Evolutionary conservation across 1,140 invertebrate genomes (phyloP), one percentile per base, ranked within the genome.

Genomic region (Frieseomelitta varia): DNA sequence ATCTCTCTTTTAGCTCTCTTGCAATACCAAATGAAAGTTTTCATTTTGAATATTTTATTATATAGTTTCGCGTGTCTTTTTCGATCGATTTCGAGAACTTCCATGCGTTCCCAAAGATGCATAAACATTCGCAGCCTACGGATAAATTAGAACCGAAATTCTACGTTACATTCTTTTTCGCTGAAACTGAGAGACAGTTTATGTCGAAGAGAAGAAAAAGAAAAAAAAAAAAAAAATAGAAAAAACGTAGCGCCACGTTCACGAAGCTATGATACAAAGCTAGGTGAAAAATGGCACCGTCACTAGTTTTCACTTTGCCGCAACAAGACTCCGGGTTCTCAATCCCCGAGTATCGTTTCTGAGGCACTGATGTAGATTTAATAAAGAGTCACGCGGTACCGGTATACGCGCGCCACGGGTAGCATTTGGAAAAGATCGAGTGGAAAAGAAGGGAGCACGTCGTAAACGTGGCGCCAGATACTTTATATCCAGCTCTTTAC

Each of bases 401-500:
- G 14, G 34, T 21, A 27, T 30, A 30, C 67, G 68, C 79, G 78
- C 69, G 27, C 30, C 34, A 75, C 2, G 69, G 69, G 34, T 19
- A 53, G 63, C 86, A 85, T 85, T 84, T 68, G 86, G 84, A 72
- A 87, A 88, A 87, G 87, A 88, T 88, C 85, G 81, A 87, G 81
- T 77, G 86, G 86, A 87, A 88, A 81, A 77, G 73, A 77, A 85
- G 86, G 86, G 87, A 88, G 81, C 87, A 87, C 81, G 87, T 87
- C 85, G 86, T 88, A 88, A 88, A 87, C 61, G 77, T 76, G 86
- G 81, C 87, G 72, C 81, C 73, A 55, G 87, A 87, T 87, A 88
- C 86, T 88, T 87, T 88, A 88, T 88, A 88, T 58, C 81, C 87
- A 81, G 81, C 72, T 82, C 84, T 82, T 88, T 88, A 87, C 81